A percentile compares a stretch with the other conserved stretches of the same genome.
Evolutionary conservation across 2,113 vertebrate genomes (phyloP).

Genomic region (Stegostoma tigrinum): DNA sequence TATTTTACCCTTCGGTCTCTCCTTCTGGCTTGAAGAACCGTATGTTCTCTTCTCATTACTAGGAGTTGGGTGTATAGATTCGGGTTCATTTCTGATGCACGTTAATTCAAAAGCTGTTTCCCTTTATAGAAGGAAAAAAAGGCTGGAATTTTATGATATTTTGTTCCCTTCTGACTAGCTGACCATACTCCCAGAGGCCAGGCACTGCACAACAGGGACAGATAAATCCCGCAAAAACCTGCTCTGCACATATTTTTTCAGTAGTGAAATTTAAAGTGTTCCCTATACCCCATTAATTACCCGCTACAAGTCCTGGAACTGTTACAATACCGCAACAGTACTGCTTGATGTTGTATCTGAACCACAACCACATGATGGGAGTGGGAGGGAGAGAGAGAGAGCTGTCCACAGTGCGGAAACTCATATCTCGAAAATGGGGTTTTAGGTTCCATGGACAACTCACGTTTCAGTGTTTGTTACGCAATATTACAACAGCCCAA

Average conservation of each 20-base stretch:
- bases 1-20: background rate
- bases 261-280: background rate
- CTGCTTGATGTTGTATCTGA: no score
- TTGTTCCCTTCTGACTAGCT: background rate
- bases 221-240: background rate
- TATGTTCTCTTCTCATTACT: background rate
- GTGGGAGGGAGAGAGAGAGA: background rate
- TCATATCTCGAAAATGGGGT: background rate
- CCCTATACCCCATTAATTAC: background rate
- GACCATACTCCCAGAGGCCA: background rate
- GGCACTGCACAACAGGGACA: background rate
- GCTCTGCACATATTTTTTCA: background rate
- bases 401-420: background rate
- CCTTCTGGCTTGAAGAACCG: background rate
- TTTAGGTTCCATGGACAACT: background rate
- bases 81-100: background rate
- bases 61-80: background rate
- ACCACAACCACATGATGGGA: no score
- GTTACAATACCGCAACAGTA: background rate
- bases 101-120: background rate
- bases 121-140: background rate
- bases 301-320: background rate
- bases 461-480: background rate
- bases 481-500: background rate
- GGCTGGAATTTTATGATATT: background rate